These are phyloP conservation scores for Elaphurus davidianus DNA, from an alignment of 2,113 vertebrate species.

Conservation along the genomic window DNA sequence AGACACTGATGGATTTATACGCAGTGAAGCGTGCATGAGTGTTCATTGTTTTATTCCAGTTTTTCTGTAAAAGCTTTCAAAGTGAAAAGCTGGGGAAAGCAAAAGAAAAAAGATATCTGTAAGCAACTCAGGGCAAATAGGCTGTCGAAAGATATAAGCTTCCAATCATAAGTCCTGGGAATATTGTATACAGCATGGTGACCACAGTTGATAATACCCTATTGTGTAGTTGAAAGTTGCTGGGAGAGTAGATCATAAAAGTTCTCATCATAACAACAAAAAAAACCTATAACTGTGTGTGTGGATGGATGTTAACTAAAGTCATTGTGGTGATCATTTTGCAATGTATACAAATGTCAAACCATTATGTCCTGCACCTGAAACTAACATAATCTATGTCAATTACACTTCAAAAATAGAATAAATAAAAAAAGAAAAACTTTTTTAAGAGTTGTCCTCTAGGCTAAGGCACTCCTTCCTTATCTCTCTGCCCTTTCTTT, in stretches of 20 bases:
- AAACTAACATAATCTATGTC: not conserved
- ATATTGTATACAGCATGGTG: too few species aligned
- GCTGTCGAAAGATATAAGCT: not conserved
- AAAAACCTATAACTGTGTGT: not conserved
- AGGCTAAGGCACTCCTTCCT: not conserved
- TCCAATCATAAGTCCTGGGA: not conserved
- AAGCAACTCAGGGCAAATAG: not conserved
- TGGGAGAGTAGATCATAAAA: not conserved
- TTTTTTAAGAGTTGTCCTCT: not conserved
- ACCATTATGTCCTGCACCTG: not conserved
- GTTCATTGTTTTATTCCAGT: not conserved
- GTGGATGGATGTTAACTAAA: not conserved
- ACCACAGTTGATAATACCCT: not conserved
- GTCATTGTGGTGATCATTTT: not conserved
- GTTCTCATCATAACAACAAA: not conserved
- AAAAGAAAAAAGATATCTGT: not conserved
- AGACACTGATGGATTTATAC: not conserved
- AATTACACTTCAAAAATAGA: not conserved
- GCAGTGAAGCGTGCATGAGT: not conserved
- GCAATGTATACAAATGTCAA: not conserved
- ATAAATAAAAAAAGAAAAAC: not conserved
- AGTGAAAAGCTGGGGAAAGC: not conserved
- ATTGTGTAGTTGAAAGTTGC: not conserved
- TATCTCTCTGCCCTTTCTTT: not conserved
- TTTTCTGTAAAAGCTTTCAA: not conserved